Conservation (phyloP, 1,140 invertebrate species). For the Amyelois transitella region DNA sequence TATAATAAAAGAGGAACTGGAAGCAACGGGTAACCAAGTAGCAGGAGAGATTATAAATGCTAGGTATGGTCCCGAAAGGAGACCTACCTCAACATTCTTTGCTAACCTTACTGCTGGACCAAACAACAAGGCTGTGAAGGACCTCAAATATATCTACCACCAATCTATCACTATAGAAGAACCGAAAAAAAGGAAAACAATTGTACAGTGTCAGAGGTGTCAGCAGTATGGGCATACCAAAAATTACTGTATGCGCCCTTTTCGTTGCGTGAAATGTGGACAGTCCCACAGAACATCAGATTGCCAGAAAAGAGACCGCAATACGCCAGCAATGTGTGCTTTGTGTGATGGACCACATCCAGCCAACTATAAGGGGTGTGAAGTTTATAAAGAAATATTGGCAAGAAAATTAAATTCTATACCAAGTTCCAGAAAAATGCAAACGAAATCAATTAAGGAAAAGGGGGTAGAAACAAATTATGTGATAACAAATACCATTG, state of each 20-base stretch:
- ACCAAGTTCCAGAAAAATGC: neutral
- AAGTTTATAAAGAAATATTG: conserved; percentile 11
- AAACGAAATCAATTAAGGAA: neutral
- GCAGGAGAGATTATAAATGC: conserved; percentile 12
- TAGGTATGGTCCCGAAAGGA: neutral
- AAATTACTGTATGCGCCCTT: conserved; percentile 11
- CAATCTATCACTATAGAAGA: conserved; percentile 25
- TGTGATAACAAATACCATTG: too few species aligned
- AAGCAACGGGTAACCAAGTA: conserved; percentile 1
- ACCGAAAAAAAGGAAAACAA: conserved; percentile 21
- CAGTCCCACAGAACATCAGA: conserved; percentile 7
- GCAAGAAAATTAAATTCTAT: too few species aligned
- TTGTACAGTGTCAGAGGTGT: conserved; percentile 42
- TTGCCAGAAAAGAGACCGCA: conserved; percentile 10
- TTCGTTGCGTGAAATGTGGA: conserved; percentile 14
- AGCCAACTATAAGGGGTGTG: conserved; percentile 18
- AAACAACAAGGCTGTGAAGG: conserved; percentile 47
- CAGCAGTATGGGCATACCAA: conserved; percentile 36
- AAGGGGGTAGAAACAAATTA: too few species aligned
- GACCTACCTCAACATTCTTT: too few species aligned
- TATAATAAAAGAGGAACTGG: conserved; percentile 3
- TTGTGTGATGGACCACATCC: conserved; percentile 12
- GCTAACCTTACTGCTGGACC: conserved; percentile 34
- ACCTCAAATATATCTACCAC: conserved; percentile 12
- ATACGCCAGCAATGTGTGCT: conserved; percentile 7